Percentiles rank a stretch among this genome's conserved stretches.
These are phyloP conservation scores for Tadarida brasiliensis DNA, from an alignment of 2,797 vertebrate species.

Conservation along the genomic window DNA sequence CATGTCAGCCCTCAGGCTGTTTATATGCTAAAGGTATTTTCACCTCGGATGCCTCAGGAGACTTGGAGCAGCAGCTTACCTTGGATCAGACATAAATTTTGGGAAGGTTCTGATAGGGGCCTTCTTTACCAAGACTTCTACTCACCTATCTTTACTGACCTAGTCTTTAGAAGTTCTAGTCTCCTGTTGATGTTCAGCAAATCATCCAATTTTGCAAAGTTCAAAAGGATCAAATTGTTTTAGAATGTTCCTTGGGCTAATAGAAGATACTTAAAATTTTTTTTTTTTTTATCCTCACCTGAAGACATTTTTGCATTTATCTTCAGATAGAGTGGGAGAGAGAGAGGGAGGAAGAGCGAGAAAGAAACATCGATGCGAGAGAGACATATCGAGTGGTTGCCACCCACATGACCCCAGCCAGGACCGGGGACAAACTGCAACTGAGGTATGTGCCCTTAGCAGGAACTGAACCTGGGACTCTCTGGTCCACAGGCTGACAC, in stretches of 20 bases:
- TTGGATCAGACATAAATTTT: not conserved
- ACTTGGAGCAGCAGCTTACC: not conserved
- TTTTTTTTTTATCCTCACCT: too few relatives aligned
- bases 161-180: not conserved
- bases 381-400: too few relatives aligned
- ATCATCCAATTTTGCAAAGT: not conserved
- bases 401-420: too few relatives aligned
- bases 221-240: not conserved
- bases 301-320: too few relatives aligned
- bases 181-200: not conserved
- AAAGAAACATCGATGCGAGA: too few relatives aligned
- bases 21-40: rapidly evolving
- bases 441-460: too few relatives aligned
- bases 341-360: too few relatives aligned
- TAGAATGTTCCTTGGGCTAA: not conserved
- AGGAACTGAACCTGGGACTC: too few relatives aligned
- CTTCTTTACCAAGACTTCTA: not conserved
- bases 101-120: not conserved
- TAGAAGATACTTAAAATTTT: not conserved
- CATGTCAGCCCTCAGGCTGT: rapidly evolving
- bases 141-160: not conserved
- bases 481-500: too few relatives aligned
- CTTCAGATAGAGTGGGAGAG: too few relatives aligned
- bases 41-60: not conserved
- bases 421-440: too few relatives aligned